Percentiles rank a stretch among this genome's conserved stretches.
Conservation (phyloP, 2,113 vertebrate species). For the Muntiacus reevesi region DNA sequence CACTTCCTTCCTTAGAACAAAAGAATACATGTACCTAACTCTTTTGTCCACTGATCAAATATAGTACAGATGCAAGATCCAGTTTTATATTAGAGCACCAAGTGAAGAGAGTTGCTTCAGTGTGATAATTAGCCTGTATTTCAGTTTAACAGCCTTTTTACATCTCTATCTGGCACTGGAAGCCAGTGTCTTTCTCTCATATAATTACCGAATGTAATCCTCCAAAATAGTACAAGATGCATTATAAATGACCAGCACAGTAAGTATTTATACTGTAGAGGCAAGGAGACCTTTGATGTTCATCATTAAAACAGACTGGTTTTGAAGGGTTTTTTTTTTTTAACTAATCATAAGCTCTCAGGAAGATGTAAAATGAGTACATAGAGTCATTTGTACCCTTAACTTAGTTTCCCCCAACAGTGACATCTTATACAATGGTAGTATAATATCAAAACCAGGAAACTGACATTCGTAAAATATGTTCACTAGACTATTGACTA, state of each 20-base stretch:
- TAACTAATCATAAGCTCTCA: background rate
- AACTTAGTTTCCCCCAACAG: background rate
- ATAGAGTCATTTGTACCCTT: background rate
- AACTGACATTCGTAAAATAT: background rate
- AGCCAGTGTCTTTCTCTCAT: background rate
- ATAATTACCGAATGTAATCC: background rate
- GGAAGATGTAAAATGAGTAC: background rate
- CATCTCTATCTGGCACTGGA: background rate
- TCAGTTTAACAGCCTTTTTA: background rate
- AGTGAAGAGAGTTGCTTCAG: background rate
- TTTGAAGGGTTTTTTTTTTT: background rate
- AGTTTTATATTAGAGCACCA: background rate
- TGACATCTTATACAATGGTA: background rate
- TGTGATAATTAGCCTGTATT: background rate
- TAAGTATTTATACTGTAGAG: background rate
- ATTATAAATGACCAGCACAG: background rate
- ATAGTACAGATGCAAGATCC: background rate
- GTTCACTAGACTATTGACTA: background rate
- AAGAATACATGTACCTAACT: background rate
- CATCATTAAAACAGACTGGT: background rate
- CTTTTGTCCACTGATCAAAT: background rate
- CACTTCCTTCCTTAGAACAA: background rate
- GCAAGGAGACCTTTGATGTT: background rate
- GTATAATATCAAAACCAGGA: conserved; percentile 14
- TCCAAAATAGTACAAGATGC: background rate